These are phyloP conservation scores for Muscidifurax raptorellus DNA, from an alignment of 1,140 invertebrate species.

Conservation along the genomic window DNA sequence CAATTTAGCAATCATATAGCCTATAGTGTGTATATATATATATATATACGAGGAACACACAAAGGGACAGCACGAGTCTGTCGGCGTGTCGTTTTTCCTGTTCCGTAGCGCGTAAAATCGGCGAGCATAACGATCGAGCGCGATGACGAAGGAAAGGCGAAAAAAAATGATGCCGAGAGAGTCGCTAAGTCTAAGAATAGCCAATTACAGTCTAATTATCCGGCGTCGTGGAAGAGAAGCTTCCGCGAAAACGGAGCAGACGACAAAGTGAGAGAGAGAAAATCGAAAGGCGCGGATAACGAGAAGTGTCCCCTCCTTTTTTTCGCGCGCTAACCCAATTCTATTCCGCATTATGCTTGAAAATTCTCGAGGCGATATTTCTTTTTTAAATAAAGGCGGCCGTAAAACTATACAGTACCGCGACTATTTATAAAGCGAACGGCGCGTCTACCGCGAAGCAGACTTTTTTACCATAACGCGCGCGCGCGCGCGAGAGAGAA, in stretches of 20 bases:
- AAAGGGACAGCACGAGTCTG: not conserved
- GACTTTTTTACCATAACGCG: slow-evolving; percentile 7
- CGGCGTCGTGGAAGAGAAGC: slow-evolving; percentile 34
- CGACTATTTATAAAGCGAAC: not conserved
- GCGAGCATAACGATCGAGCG: not conserved
- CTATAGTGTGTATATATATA: too few species aligned
- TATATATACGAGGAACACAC: not conserved
- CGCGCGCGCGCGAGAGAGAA: not conserved
- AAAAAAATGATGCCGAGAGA: not conserved
- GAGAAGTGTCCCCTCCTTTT: slow-evolving; percentile 1
- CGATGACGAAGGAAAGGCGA: not conserved
- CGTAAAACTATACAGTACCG: not conserved
- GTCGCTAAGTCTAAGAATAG: slow-evolving; percentile 48
- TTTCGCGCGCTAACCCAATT: not conserved
- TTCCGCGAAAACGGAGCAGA: slow-evolving; percentile 40
- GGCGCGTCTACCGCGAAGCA: not conserved
- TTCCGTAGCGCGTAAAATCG: slow-evolving; percentile 39
- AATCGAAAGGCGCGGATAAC: slow-evolving; percentile 30
- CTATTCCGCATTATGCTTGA: too few species aligned
- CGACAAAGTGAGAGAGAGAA: not conserved
- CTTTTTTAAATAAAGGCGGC: not conserved
- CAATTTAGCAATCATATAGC: slow-evolving; percentile 31
- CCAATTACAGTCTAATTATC: slow-evolving; percentile 51
- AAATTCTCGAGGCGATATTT: not conserved
- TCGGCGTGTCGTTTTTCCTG: slow-evolving; percentile 18